These are phyloP conservation scores for Subacronicta megacephala DNA, from an alignment of 2,888 invertebrate genomes.

Conservation along the genomic window DNA sequence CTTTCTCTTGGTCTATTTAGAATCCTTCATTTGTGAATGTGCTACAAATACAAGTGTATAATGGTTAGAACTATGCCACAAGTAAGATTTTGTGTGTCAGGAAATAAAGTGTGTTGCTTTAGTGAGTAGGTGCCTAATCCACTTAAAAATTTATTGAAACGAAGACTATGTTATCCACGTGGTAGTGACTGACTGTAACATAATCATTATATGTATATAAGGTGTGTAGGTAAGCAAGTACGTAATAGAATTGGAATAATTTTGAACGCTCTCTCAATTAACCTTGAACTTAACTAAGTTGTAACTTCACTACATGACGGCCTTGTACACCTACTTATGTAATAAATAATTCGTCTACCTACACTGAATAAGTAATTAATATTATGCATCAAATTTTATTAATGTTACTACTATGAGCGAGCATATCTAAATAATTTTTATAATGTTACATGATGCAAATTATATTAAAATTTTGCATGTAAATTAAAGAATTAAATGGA, in stretches of 20 bases:
- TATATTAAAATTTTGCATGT: no score
- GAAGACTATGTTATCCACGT: neutral
- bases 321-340: neutral
- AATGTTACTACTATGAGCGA: no score
- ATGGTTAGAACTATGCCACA: neutral
- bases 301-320: conserved; percentile 5
- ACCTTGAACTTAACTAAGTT: conserved; percentile 22
- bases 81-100: no score
- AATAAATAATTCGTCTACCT: neutral
- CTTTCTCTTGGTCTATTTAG: conserved; percentile 1
- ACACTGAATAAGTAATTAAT: no score
- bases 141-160: no score
- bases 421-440: no score
- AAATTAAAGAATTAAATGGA: no score
- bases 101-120: neutral
- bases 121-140: no score
- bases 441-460: no score
- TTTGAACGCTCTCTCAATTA: conserved; percentile 26
- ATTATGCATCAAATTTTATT: no score
- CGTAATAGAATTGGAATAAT: conserved; percentile 20
- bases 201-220: no score
- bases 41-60: neutral
- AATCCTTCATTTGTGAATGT: neutral
- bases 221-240: neutral
- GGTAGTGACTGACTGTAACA: neutral